Evolutionary conservation across 2,113 vertebrate species (phyloP).

Genomic region (Tetrao urogallus): DNA sequence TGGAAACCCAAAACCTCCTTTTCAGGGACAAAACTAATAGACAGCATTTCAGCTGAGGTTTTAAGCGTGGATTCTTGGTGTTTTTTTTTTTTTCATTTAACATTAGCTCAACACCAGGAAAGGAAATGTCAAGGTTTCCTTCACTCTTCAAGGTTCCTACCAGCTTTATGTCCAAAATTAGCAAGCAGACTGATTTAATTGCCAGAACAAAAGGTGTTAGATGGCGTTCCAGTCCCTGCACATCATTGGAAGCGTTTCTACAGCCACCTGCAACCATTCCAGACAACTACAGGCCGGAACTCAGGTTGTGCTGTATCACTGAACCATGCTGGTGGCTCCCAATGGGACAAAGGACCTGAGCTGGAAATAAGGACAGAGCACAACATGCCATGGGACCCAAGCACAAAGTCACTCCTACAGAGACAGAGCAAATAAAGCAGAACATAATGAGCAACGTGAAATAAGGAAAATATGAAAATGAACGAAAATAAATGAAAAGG

Average conservation of each 20-base stretch:
- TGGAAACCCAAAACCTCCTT: neutral
- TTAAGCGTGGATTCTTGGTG: neutral
- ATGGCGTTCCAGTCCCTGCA: neutral
- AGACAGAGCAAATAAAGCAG: neutral
- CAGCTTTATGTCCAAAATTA: constrained; percentile 25
- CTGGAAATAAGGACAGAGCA: neutral
- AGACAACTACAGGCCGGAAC: neutral
- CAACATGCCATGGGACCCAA: neutral
- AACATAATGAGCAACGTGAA: neutral
- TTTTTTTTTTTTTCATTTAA: neutral
- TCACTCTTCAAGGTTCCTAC: neutral
- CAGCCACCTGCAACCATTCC: neutral
- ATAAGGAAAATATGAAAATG: neutral
- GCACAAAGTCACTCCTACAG: neutral
- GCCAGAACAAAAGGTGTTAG: neutral
- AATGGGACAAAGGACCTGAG: neutral
- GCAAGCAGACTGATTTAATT: neutral
- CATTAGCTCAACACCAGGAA: fast-evolving
- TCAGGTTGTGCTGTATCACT: neutral
- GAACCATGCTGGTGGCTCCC: neutral
- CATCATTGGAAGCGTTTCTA: neutral
- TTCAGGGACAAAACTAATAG: neutral
- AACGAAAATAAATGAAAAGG: neutral
- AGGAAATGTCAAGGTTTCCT: neutral
- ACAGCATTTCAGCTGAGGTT: neutral